Base-by-base conservation (phyloP, 2,113 vertebrate species). In the Mesocricetus auratus region DNA sequence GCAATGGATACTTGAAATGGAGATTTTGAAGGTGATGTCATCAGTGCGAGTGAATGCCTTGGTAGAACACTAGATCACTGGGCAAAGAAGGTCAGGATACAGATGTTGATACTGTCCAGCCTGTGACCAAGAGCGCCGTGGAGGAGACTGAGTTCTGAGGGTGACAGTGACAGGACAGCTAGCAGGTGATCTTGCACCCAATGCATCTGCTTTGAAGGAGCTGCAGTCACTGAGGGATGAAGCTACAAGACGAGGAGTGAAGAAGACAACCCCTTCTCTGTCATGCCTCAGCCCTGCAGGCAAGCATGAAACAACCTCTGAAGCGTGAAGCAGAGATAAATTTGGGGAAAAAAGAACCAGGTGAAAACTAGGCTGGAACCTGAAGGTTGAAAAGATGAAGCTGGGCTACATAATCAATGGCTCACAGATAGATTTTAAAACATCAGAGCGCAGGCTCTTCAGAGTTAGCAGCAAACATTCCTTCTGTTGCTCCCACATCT, bases 1-100 rank as follows among this genome's bases (percentile, higher is more conserved):
- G 11, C 62, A 93, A 86, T 1, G 15, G 21, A 85, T 45, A 45
- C 39, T 39, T 85, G n/a, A 93, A 78, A 92, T 62, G 62, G 85
- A 62, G 24, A 93, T 85, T 97, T 29, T 90, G 39, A 45, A 92
- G 96, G 50, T 81, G 50, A 36, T 21, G 50, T 24, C 79, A 58
- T 33, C 22, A 68, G 0, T 56, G n/a, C n/a, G 39, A 92, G 56
- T 87, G 53, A 45, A 17, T 73, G 24, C 45, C 16, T 50, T 56
- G 10, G 75, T 2, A 53, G 39, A 69, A 12, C 47, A 33, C 10
- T 74, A 71, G 45, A 66, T 62, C 82, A 75, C 45, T 9, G 22
- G 17, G 36, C 74, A 22, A 60, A 47, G 22, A 45, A n/a, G 10
- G 62, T 78, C 64, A 86, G 26, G 8, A 87, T 9, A 39, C 42